phyloP scores from a whole-genome alignment of 2,797 vertebrate genomes.

The Anomalospiza imberbis region DNA sequence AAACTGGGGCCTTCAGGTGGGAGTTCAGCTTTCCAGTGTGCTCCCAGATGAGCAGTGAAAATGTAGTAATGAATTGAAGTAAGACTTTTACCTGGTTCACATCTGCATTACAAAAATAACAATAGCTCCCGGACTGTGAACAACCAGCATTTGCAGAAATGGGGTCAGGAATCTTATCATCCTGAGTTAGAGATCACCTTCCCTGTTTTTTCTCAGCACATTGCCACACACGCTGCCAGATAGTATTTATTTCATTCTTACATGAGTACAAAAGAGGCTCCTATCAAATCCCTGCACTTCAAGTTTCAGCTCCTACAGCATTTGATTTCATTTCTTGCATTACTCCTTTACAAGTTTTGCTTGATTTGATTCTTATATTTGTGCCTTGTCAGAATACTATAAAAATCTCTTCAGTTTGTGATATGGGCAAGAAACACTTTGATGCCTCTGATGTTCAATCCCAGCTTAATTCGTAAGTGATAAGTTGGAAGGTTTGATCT shows the following conservation, averaged over 20 bases:
- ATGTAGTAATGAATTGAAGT: background rate
- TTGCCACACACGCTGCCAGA: constrained; percentile 3
- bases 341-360: background rate
- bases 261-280: constrained; percentile 2
- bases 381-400: background rate
- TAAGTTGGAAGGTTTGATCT: constrained; percentile 16
- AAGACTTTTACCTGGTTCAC: background rate
- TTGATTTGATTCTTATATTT: constrained; percentile 26
- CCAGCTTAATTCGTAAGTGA: constrained; percentile 22
- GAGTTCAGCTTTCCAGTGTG: background rate
- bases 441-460: background rate
- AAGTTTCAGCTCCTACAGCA: background rate
- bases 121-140: background rate
- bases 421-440: background rate
- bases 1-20: background rate
- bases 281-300: background rate
- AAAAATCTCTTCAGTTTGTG: background rate
- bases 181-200: constrained; percentile 14
- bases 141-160: constrained; percentile 4
- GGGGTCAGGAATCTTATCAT: constrained; percentile 30
- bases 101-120: background rate
- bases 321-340: constrained; percentile 11
- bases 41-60: background rate
- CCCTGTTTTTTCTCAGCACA: background rate
- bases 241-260: constrained; percentile 10